Evolutionary conservation across 2,888 invertebrate species (phyloP), one percentile per base, ranked within the genome.

Genomic region (Oligia latruncula): DNA sequence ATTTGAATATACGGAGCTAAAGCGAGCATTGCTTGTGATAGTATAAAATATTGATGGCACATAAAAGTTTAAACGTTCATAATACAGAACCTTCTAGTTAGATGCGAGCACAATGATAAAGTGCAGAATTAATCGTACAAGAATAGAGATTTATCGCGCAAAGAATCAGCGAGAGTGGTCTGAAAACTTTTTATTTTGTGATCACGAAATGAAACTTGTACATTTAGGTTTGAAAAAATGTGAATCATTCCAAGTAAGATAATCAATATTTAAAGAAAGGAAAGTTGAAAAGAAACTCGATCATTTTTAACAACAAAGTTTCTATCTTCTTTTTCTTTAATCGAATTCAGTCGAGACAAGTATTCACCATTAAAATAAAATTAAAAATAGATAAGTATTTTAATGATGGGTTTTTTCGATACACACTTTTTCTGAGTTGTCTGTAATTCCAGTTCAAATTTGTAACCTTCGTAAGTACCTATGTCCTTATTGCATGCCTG

Each of bases 151-250:
- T 94, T 93, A 94, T 94, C 92, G 93, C 92, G 92, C 93, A 94
- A 94, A 93, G 94, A 94, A 95, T 94, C 94, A 95, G 90, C 90
- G 92, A 93, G 93, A 95, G 94, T 93, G 92, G 92, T 94, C 92
- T 90, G 91, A 90, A 91, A 93, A 94, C 95, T 95, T 95, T 96
- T 95, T 94, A 94, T 95, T 95, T 95, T 94, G 93, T 93, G 94
- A 95, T 95, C 94, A 92, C 93, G 92, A 92, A 92, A 89, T 89
- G 90, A 95, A 96, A 96, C 96, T 96, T 96, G 93, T 95, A 95
- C 95, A 96, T 96, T 95, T 95, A 94, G 93, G 94, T 94, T 94
- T 92, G 92, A 92, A 95, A 95, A 95, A 95, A 95, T 95, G 93
- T 92, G 95, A 95, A 94, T 96, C 95, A 95, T 93, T 95, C 93